Base-by-base conservation (phyloP, 64 coral and sea anemone species). In the Stylophora pistillata region DNA sequence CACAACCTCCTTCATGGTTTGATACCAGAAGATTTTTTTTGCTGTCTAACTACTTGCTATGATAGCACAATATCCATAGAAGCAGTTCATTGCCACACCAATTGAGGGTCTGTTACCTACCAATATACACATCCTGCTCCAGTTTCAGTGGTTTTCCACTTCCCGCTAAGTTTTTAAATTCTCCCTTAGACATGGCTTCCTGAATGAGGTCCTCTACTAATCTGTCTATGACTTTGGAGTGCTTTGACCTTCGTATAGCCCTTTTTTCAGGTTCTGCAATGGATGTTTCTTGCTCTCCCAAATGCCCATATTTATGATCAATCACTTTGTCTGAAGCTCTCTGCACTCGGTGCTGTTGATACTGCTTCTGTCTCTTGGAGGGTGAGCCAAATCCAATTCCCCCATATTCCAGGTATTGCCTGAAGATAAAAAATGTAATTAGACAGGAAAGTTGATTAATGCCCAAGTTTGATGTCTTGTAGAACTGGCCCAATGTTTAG, bases 161-260 rank as follows among this genome's bases (percentile, higher is more conserved):
- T 27, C 94, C 94, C 34, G 94, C 73, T 72, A 96, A 81, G 85
- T 96, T 88, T 81, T 89, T 86, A 37, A 96, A 96, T 73, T 96
- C 94, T 70, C 94, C 94, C 73, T 92, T 96, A 12, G 94, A 96
- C 86, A 96, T 96, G 5, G 94, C 63, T 29, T 96, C 94, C 73
- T 96, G 94, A 74, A 96, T 93, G 29, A 96, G 81, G 57, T 93
- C 91, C 56, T 96, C 95, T 26, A 96, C 95, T 78, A 93, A 87
- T 72, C 95, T 74, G 30, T 96, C 95, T 87, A 96, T 96, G 5
- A 91, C 95, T 55, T 91, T 83, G 62, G 95, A 93, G 78, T 93
- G 72, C 88, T 86, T 96, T 4, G 74, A 63, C 72, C 80, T 86
- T 16, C 70, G 74, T 28, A 96, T 96, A 5, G 95, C 91, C 72